Percentiles rank a stretch among this genome's conserved stretches.
These are phyloP conservation scores for Anthrax anthrax DNA, from an alignment of 2,888 invertebrate species.

Conservation along the genomic window DNA sequence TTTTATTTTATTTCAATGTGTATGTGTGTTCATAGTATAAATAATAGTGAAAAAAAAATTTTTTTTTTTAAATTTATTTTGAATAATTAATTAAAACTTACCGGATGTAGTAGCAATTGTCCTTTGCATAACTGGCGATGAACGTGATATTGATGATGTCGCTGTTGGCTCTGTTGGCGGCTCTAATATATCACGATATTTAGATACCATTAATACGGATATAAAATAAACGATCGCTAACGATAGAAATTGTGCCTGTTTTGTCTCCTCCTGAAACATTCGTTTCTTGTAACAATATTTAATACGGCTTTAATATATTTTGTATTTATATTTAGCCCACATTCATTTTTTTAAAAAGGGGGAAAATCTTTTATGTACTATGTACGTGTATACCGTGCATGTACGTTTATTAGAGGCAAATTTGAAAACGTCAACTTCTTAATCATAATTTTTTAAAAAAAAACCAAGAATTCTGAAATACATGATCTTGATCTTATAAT, in stretches of 20 bases:
- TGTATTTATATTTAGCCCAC: too few relatives aligned
- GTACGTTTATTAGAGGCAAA: too few relatives aligned
- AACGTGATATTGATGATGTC: slow-evolving; percentile 43
- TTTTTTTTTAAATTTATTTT: too few relatives aligned
- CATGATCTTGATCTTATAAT: too few relatives aligned
- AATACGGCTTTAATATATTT: slow-evolving; percentile 5
- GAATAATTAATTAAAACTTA: slow-evolving; percentile 24
- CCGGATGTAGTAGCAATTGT: slow-evolving; percentile 29
- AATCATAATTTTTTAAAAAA: too few relatives aligned
- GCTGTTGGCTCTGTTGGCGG: slow-evolving; percentile 58
- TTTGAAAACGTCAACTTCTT: too few relatives aligned
- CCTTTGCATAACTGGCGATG: slow-evolving; percentile 40
- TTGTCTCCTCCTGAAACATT: slow-evolving; percentile 86
- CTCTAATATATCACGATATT: slow-evolving; percentile 97
- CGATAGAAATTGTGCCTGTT: slow-evolving; percentile 98
- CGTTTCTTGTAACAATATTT: slow-evolving; percentile 14
- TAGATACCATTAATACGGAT: slow-evolving; percentile 98
- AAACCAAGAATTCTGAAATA: too few relatives aligned
- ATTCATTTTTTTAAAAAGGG: too few relatives aligned
- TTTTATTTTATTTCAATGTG: too few relatives aligned
- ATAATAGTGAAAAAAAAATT: slow-evolving; percentile 1
- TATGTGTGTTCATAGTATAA: too few relatives aligned
- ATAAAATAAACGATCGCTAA: slow-evolving; percentile 99
- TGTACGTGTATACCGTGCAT: too few relatives aligned
- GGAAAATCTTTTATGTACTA: too few relatives aligned